phyloP scores from a whole-genome alignment of 2,797 vertebrate genomes.

The Alouatta caraya region DNA sequence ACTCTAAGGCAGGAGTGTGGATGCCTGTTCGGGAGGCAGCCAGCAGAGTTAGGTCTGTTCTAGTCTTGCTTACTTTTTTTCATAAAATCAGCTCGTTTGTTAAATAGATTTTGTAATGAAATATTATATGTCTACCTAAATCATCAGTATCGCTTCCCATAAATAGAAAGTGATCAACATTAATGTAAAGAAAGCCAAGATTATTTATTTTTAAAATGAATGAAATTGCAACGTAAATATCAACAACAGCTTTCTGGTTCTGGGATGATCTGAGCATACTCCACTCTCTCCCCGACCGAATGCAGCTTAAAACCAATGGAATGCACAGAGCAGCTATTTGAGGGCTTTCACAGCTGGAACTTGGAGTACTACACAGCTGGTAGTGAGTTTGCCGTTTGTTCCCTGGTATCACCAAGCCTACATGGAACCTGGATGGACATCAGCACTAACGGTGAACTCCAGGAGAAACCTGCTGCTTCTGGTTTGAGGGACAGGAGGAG shows the following conservation, averaged over 20 bases:
- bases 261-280: background rate
- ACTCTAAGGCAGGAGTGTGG: rapidly evolving
- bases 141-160: background rate
- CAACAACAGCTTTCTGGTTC: background rate
- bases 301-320: background rate
- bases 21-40: background rate
- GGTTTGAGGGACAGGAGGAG: background rate
- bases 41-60: background rate
- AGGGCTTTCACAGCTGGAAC: background rate
- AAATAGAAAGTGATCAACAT: background rate
- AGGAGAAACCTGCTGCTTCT: background rate
- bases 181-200: background rate
- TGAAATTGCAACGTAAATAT: background rate
- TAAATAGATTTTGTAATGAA: background rate
- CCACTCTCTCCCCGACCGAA: background rate
- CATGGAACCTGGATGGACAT: background rate
- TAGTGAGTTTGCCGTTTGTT: background rate
- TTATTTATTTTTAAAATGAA: conserved; percentile 6
- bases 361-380: background rate
- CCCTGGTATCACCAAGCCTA: background rate
- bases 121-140: background rate
- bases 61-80: background rate
- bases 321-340: background rate
- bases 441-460: background rate
- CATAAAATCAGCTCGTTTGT: background rate